Percentiles rank a stretch among this genome's conserved stretches.
phyloP scores from a whole-genome alignment of 2,113 vertebrate species.

The Cryptomyrus ogoouensis region DNA sequence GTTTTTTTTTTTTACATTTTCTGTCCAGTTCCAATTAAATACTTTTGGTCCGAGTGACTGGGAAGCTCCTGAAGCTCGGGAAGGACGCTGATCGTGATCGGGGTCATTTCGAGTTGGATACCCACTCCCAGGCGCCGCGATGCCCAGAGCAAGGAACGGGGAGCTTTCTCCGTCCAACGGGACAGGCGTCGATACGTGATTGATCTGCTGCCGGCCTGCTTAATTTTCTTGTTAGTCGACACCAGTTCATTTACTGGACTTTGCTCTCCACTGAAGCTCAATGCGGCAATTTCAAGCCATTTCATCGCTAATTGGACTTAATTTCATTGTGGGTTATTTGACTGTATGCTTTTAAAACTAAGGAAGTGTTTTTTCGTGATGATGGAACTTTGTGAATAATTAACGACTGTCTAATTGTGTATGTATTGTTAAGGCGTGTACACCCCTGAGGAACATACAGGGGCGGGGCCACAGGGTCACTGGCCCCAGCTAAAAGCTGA shows the following conservation, averaged over 20 bases:
- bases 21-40: background rate
- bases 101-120: background rate
- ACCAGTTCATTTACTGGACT: background rate
- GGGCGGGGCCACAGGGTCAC: background rate
- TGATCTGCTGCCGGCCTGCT: background rate
- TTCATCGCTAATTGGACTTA: background rate
- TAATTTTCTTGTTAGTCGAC: background rate
- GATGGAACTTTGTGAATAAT: background rate
- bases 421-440: background rate
- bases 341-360: background rate
- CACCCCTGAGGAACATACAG: background rate
- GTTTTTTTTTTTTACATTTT: background rate
- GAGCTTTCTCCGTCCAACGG: background rate
- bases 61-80: background rate
- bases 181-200: background rate
- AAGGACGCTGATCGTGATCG: background rate
- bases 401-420: background rate
- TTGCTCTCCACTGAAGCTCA: background rate
- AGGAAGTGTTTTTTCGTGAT: background rate
- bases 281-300: background rate
- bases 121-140: background rate
- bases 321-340: background rate
- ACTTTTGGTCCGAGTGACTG: background rate
- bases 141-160: background rate
- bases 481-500: background rate